phyloP scores from a whole-genome alignment of 2,113 vertebrate species.

The Tricholaema leucomelas region DNA sequence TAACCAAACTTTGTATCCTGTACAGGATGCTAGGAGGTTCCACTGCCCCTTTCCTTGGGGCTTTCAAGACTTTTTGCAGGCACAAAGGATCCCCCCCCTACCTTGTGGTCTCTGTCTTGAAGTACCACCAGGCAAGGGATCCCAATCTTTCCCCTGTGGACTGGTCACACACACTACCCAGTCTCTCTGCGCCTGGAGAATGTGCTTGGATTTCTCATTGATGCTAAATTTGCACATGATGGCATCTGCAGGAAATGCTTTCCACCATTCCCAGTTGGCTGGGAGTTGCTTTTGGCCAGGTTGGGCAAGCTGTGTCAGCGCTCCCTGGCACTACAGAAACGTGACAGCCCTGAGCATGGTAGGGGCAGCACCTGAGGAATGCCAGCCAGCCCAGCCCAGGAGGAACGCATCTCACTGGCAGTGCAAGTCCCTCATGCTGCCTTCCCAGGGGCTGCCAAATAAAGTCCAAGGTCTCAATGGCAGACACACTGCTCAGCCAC shows the following conservation, averaged over 20 bases:
- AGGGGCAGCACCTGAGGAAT: background rate
- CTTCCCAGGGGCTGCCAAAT: background rate
- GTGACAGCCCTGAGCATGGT: background rate
- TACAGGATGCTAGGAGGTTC: background rate
- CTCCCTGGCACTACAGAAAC: background rate
- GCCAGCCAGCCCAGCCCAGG: background rate
- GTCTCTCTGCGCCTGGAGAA: background rate
- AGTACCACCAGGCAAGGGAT: background rate
- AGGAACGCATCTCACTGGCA: fast-evolving
- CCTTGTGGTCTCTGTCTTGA: background rate
- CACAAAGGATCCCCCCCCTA: background rate
- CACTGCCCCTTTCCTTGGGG: too few species aligned
- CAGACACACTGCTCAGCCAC: background rate
- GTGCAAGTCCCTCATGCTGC: fast-evolving
- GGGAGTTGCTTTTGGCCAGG: conserved; percentile 30
- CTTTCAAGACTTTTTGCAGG: background rate
- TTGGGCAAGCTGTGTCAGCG: conserved; percentile 10
- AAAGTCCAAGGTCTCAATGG: background rate
- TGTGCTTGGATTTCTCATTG: conserved; percentile 13
- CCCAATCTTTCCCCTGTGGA: background rate
- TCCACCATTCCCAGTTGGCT: conserved; percentile 1
- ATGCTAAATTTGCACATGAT: conserved; percentile 54
- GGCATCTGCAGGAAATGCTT: conserved; percentile 43
- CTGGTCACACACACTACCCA: fast-evolving
- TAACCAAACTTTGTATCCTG: background rate